phyloP scores from a whole-genome alignment of 2,888 invertebrate genomes.

The Metacarcinus magister region DNA sequence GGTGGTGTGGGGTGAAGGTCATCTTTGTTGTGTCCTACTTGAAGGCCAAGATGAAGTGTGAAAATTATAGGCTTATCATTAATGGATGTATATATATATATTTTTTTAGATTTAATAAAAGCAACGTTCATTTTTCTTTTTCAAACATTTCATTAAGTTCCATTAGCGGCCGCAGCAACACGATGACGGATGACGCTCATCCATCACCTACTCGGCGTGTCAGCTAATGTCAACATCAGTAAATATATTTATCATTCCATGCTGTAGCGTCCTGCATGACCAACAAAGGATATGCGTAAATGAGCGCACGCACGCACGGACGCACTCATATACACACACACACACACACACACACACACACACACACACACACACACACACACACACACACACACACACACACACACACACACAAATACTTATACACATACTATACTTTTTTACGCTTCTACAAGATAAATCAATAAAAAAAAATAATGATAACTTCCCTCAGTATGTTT shows the following conservation, averaged over 20 bases:
- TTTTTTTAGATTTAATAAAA: background rate
- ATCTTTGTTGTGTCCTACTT: background rate
- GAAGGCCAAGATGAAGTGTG: background rate
- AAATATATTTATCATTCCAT: conserved; percentile 26
- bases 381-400: background rate
- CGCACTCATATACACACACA: background rate
- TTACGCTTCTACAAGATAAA: background rate
- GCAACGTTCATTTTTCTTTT: background rate
- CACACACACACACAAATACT: background rate
- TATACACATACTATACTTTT: background rate
- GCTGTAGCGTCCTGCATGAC: conserved; percentile 7
- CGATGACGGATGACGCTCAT: conserved; percentile 58
- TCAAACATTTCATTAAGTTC: conserved; percentile 62
- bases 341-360: background rate
- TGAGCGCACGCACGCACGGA: background rate
- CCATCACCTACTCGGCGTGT: conserved; percentile 35
- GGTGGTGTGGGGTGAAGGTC: conserved; percentile 9
- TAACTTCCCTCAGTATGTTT: background rate
- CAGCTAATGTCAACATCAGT: conserved; percentile 51
- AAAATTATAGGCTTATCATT: background rate
- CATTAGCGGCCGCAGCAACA: conserved; percentile 57
- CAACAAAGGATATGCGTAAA: background rate
- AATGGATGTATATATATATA: background rate
- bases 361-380: background rate
- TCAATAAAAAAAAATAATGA: background rate